phyloP scores from a whole-genome alignment of 2,113 vertebrate genomes.

The Elachura formosa region DNA sequence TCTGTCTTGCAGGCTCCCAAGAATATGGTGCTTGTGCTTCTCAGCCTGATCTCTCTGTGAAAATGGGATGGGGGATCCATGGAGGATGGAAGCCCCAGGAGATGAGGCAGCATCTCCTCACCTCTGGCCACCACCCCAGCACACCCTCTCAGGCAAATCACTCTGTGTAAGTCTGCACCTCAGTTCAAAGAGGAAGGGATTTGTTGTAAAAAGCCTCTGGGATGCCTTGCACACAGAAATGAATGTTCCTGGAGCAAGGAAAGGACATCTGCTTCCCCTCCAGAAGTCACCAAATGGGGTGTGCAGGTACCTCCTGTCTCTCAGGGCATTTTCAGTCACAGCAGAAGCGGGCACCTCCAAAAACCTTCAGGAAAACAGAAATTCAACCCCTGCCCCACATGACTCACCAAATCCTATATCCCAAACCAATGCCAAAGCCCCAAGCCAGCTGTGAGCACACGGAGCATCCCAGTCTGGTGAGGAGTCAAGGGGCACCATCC shows the following conservation, averaged over 20 bases:
- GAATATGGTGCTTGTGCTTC: neutral
- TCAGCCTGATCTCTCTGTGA: neutral
- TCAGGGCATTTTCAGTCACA: fast-evolving
- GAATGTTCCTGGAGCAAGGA: neutral
- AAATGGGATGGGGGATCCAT: neutral
- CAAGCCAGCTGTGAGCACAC: fast-evolving
- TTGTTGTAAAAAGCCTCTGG: neutral
- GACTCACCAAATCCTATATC: neutral
- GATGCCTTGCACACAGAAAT: neutral
- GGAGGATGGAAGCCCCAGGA: neutral
- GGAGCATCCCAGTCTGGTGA: neutral
- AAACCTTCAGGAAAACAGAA: neutral
- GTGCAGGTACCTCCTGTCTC: neutral
- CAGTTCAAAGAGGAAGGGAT: neutral
- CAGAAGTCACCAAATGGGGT: neutral
- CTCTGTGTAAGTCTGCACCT: neutral
- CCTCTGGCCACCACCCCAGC: fast-evolving
- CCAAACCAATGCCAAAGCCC: neutral
- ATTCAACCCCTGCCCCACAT: neutral
- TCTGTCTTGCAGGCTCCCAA: conserved; percentile 1
- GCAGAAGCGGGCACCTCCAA: neutral
- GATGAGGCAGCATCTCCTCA: neutral
- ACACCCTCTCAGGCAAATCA: neutral
- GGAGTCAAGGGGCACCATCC: neutral
- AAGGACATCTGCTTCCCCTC: neutral